phyloP scores from a whole-genome alignment of 1,140 invertebrate genomes.

The Helicoverpa zea region DNA sequence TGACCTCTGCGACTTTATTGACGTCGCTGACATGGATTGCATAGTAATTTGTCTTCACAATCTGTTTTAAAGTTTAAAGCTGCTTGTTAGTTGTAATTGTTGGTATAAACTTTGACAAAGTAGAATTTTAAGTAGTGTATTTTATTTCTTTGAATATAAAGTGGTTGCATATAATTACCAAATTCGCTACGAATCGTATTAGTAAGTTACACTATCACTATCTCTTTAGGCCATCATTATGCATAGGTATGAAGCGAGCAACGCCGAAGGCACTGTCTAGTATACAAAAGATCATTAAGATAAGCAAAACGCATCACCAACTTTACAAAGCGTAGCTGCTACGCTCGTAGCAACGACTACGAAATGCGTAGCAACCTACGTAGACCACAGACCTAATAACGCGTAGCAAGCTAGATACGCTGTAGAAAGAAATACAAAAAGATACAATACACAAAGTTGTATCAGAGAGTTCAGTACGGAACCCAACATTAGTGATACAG shows the following conservation, averaged over 20 bases:
- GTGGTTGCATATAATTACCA: too few species aligned
- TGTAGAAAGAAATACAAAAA: neutral
- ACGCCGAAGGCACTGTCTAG: too few species aligned
- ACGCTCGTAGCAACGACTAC: neutral
- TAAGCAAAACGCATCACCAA: constrained; percentile 2
- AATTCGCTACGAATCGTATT: too few species aligned
- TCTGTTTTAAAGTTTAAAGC: neutral
- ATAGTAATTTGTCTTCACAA: constrained; percentile 23
- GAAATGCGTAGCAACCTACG: constrained; percentile 4
- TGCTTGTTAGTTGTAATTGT: neutral
- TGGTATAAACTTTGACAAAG: neutral
- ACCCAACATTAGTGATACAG: constrained; percentile 43
- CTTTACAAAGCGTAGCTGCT: neutral
- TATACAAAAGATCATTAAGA: neutral
- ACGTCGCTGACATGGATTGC: constrained; percentile 12
- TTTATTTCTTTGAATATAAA: too few species aligned
- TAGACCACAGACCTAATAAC: constrained; percentile 3
- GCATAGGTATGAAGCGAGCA: too few species aligned
- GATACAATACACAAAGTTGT: constrained; percentile 16
- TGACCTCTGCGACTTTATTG: constrained; percentile 20
- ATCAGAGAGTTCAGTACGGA: constrained; percentile 40
- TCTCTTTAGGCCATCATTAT: too few species aligned
- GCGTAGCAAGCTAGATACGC: neutral
- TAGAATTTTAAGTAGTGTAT: too few species aligned
- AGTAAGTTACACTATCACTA: too few species aligned